Conservation (phyloP, 2,113 vertebrate genomes). For the Phyllostomus discolor region DNA sequence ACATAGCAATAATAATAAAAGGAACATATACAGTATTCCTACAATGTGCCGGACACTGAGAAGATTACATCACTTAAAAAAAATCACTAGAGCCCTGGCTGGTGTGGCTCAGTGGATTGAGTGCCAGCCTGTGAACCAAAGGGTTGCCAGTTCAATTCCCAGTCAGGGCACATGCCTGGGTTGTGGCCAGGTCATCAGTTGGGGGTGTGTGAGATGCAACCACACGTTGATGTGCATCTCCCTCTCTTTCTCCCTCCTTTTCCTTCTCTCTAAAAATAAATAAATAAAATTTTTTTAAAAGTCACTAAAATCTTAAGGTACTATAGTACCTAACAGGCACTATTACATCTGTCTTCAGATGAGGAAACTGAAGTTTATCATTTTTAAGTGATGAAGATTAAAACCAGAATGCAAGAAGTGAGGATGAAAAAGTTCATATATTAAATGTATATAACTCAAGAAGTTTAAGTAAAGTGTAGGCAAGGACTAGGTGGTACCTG, state of each 20-base stretch:
- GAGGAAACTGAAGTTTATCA: background rate
- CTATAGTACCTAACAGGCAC: background rate
- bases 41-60: background rate
- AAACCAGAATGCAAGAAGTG: background rate
- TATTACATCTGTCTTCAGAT: background rate
- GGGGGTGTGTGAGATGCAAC: too few species aligned
- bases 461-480: background rate
- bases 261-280: too few species aligned
- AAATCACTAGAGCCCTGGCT: background rate
- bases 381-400: background rate
- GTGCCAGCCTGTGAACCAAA: too few species aligned
- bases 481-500: background rate
- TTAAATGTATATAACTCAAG: background rate
- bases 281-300: background rate
- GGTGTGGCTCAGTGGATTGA: too few species aligned
- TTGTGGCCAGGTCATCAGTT: too few species aligned
- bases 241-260: too few species aligned
- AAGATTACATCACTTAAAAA: background rate
- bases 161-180: too few species aligned
- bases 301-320: background rate
- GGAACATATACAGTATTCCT: background rate
- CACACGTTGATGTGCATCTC: too few species aligned
- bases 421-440: background rate
- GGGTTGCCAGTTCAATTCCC: too few species aligned
- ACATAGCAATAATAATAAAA: background rate